Evolutionary conservation across 1,140 invertebrate genomes (phyloP).

Genomic region (Drosophila ananassae): DNA sequence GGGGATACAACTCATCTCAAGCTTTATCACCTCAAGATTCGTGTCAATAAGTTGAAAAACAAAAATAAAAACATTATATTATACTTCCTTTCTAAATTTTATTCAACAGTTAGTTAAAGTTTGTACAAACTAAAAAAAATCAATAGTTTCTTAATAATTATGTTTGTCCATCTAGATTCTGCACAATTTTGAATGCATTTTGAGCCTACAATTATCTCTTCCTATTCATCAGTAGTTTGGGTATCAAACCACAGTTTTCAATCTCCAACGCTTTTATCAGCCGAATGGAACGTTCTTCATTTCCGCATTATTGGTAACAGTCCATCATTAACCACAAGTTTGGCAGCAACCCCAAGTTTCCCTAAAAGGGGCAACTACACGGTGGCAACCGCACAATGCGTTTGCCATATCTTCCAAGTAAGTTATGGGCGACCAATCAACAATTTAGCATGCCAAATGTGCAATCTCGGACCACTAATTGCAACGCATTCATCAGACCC

Average conservation of each 20-base stretch:
- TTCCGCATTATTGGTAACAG: constrained; percentile 48
- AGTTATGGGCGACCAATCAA: constrained; percentile 44
- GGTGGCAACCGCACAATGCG: constrained; percentile 33
- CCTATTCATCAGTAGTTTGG: neutral
- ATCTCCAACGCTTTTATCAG: constrained; percentile 2
- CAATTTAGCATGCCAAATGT: constrained; percentile 68
- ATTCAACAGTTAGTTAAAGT: no score
- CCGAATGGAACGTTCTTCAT: constrained; percentile 16
- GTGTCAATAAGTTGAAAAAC: neutral
- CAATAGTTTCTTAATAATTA: no score
- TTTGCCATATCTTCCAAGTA: constrained; percentile 54
- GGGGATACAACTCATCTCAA: constrained; percentile 4
- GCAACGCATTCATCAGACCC: constrained; percentile 71
- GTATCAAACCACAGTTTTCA: constrained; percentile 18
- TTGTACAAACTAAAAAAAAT: no score
- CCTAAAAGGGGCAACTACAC: neutral
- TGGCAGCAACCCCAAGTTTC: neutral
- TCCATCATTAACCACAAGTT: constrained; percentile 41
- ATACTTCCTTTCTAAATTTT: no score
- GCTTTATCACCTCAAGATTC: constrained; percentile 3
- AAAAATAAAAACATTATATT: neutral
- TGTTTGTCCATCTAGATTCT: neutral
- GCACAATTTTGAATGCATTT: neutral
- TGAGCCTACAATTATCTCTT: neutral
- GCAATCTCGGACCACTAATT: constrained; percentile 79